Evolutionary conservation across 2,797 vertebrate species (phyloP), one percentile per base, ranked within the genome.

Genomic region (Alca torda): DNA sequence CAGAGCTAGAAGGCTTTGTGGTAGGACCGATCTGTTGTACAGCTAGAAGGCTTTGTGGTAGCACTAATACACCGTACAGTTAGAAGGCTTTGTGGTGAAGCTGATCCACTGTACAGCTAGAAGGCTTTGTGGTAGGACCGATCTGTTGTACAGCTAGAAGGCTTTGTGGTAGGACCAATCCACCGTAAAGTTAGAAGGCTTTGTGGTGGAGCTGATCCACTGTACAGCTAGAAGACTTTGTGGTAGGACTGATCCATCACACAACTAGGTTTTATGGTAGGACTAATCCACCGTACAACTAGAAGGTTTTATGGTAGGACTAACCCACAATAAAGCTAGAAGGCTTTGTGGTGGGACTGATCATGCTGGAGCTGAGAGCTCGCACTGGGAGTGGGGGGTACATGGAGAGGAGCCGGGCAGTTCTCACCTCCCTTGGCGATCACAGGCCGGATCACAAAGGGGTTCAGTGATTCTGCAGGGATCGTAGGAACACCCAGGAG

Each of bases 41-140:
- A 70, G 15, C 9, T 24, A 19, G 31, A 25, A 51, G 31, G 30
- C 25, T 35, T 53, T 35, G 43, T 8, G 16, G 60, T n/a, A 8
- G 30, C 24, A 15, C 43, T 5, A 18, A 45, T 45, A 17, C 43
- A 45, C 3, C 8, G 4, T 11, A 45, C 18, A 20, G 13, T 14
- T 21, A 13, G 30, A n/a, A 48, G 35, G 13, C 56, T 30, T 70
- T 41, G n/a, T 13, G 19, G 69, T n/a, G 13, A 20, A 35, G 20
- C 9, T 6, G 21, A 11, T 6, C 8, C 10, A 16, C 11, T 2
- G 0, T 6, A 11, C 0, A 41, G 1, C 37, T 43, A 14, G 51
- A 72, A 72, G 69, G 17, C 12, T 28, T n/a, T 45, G 20, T 9
- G 15, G 12, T 65, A 11, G 33, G 20, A 56, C 16, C 8, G 50